Conservation (phyloP, 2,797 vertebrate genomes). For the Argyrosomus regius region DNA sequence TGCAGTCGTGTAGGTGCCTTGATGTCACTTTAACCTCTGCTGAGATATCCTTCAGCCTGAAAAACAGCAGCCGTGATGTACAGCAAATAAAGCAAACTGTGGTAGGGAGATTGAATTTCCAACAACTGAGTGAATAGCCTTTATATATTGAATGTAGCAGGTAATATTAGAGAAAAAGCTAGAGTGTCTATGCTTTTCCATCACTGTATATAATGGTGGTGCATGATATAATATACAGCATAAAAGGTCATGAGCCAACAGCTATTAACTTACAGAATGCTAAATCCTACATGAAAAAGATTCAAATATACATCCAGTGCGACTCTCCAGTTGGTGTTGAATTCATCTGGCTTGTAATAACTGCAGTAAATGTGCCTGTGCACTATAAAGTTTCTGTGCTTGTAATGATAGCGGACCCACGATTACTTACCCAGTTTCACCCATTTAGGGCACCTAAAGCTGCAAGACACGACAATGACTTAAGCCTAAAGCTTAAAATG, state of each 20-base stretch:
- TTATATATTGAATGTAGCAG: conserved; percentile 12
- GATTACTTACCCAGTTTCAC: not conserved
- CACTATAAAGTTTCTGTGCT: too few species aligned
- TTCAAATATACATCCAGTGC: not conserved
- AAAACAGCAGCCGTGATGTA: conserved; percentile 26
- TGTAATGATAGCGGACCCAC: not conserved
- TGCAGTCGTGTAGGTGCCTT: conserved; percentile 52
- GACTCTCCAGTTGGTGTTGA: not conserved
- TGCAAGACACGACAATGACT: not conserved
- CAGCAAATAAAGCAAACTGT: conserved; percentile 50
- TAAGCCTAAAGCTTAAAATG: not conserved
- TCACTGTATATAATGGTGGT: not conserved
- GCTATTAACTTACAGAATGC: not conserved
- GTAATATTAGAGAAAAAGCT: not conserved
- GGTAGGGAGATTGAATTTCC: conserved; percentile 45
- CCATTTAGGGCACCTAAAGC: not conserved
- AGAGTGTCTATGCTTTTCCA: conserved; percentile 1
- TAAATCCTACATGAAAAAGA: not conserved
- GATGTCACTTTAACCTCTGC: conserved; percentile 63
- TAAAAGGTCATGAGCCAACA: not conserved
- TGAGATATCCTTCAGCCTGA: conserved; percentile 40
- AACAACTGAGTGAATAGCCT: conserved; percentile 26
- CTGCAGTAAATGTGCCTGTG: not conserved
- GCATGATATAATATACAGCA: not conserved
- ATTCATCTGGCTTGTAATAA: not conserved